Evolutionary conservation across 2,888 invertebrate genomes (phyloP).

Genomic region (Corythucha ciliata): DNA sequence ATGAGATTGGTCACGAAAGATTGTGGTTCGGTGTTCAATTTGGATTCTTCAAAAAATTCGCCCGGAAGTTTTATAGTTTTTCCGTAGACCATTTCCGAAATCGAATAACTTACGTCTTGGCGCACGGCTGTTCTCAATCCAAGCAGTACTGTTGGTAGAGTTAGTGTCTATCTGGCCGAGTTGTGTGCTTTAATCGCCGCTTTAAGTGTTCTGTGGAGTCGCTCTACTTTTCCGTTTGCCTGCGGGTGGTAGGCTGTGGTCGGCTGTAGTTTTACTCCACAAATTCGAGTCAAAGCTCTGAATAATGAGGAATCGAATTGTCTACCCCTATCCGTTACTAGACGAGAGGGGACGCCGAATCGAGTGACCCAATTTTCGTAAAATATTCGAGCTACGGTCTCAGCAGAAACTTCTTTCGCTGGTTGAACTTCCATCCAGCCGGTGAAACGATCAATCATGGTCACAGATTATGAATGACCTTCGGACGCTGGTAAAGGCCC

Average conservation of each 20-base stretch:
- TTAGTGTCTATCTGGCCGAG: constrained; percentile 7
- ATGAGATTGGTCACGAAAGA: too few relatives aligned
- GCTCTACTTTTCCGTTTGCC: constrained; percentile 13
- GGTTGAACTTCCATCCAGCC: constrained; percentile 41
- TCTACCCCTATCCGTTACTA: constrained; percentile 40
- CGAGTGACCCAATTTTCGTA: constrained; percentile 40
- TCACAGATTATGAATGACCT: constrained; percentile 39
- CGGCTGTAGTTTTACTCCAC: constrained; percentile 32
- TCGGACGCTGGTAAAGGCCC: constrained; percentile 40
- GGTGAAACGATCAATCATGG: constrained; percentile 39
- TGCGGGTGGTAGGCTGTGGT: constrained; percentile 34
- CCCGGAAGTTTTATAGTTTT: constrained; percentile 5
- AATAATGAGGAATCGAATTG: constrained; percentile 38
- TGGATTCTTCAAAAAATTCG: constrained; percentile 3
- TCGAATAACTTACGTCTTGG: constrained; percentile 6
- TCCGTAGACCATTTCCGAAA: constrained; percentile 12
- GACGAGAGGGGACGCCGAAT: constrained; percentile 40
- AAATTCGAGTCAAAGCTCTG: constrained; percentile 22
- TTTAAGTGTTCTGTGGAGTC: constrained; percentile 15
- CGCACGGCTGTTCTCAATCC: constrained; percentile 15
- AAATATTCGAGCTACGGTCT: constrained; percentile 39
- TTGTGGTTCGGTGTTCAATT: too few relatives aligned
- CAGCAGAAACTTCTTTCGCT: constrained; percentile 39
- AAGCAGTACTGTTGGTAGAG: constrained; percentile 16
- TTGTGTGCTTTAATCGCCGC: constrained; percentile 10